Percentiles rank a stretch among this genome's conserved stretches.
Evolutionary conservation across 2,113 vertebrate species (phyloP).

Genomic region (Rhinogobius similis): DNA sequence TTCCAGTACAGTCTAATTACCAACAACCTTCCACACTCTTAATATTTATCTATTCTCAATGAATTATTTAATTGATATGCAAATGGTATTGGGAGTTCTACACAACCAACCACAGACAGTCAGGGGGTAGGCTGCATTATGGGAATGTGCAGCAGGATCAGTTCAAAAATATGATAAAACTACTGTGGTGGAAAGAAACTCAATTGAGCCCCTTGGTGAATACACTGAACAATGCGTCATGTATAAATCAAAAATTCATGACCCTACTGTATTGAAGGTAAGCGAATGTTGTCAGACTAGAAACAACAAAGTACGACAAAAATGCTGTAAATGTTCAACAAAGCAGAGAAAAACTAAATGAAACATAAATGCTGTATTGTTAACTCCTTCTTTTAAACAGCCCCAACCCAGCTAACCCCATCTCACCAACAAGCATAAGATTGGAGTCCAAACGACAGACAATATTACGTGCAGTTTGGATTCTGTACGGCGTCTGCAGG

Average conservation of each 20-base stretch:
- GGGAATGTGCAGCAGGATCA: neutral
- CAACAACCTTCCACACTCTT: neutral
- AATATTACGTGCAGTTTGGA: neutral
- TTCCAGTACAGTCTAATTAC: constrained; percentile 27
- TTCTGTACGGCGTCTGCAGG: neutral
- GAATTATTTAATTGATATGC: constrained; percentile 4
- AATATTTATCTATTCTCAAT: neutral
- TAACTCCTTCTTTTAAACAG: neutral
- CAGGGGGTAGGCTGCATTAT: neutral
- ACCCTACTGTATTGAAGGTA: neutral
- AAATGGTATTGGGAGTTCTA: neutral
- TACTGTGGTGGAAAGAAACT: neutral
- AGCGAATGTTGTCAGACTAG: neutral
- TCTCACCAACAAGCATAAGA: neutral
- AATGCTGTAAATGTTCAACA: neutral
- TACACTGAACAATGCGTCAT: neutral
- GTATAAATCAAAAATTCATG: neutral
- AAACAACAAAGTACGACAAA: neutral
- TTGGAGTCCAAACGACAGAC: neutral
- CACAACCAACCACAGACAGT: neutral
- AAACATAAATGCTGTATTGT: neutral
- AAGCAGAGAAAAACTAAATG: neutral
- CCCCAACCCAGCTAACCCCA: neutral
- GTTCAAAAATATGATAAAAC: neutral
- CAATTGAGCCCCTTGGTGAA: neutral